Evolutionary conservation across 2,888 invertebrate genomes (phyloP).

Genomic region (Nasonia oneida): DNA sequence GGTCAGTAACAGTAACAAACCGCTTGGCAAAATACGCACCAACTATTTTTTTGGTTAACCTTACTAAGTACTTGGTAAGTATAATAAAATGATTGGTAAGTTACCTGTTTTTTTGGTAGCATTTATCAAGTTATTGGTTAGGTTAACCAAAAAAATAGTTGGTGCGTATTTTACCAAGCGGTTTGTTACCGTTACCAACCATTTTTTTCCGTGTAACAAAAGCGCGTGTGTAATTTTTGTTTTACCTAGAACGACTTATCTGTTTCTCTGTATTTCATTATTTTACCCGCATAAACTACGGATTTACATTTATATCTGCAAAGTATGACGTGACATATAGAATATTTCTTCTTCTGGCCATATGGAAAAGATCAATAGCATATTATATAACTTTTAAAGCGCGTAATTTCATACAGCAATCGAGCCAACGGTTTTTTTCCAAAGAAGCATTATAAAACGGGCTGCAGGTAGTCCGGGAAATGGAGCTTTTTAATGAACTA

Average conservation of each 20-base stretch:
- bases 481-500: conserved; percentile 36
- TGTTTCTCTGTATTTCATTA: not conserved
- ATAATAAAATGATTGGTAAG: too few relatives aligned
- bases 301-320: not conserved
- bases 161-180: too few relatives aligned
- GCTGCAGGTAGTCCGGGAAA: conserved; percentile 21
- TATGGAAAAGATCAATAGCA: not conserved
- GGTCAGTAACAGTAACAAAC: too few relatives aligned
- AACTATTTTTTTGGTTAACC: too few relatives aligned
- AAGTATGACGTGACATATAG: not conserved
- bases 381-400: not conserved
- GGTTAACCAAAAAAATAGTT: too few relatives aligned
- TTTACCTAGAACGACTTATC: not conserved
- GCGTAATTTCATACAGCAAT: not conserved
- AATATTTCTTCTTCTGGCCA: not conserved
- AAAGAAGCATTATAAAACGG: not conserved
- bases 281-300: not conserved
- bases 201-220: too few relatives aligned
- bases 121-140: too few relatives aligned
- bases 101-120: too few relatives aligned
- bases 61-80: too few relatives aligned
- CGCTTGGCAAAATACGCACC: too few relatives aligned
- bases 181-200: too few relatives aligned
- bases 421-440: conserved; percentile 36
- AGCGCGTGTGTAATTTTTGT: not conserved